These are phyloP conservation scores for Spea bombifrons DNA, from an alignment of 2,113 vertebrate species.

Conservation along the genomic window DNA sequence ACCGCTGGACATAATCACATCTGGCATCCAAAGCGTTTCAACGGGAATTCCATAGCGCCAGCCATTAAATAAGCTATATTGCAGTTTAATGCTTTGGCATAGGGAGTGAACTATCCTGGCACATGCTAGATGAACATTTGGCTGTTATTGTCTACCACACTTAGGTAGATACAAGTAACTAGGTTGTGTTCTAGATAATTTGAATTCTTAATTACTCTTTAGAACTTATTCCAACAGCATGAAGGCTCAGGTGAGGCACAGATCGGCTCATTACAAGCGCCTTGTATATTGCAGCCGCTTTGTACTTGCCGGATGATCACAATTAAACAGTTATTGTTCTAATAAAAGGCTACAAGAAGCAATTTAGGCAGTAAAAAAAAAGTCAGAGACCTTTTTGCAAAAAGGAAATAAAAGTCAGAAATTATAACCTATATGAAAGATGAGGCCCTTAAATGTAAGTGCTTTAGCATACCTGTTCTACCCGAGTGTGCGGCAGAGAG, in stretches of 20 bases:
- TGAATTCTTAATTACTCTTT: constrained; percentile 34
- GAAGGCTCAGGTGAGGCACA: constrained; percentile 8
- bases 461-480: too few species aligned
- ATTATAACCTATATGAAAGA: too few species aligned
- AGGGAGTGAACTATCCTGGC: constrained; percentile 37
- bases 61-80: constrained; percentile 29
- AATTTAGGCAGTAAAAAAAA: not conserved
- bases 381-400: not conserved
- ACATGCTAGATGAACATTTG: constrained; percentile 37
- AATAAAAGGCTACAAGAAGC: not conserved
- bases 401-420: not conserved
- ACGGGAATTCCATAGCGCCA: constrained; percentile 14
- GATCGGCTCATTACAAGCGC: not conserved
- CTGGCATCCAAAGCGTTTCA: constrained; percentile 31
- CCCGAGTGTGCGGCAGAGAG: too few species aligned
- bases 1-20: constrained; percentile 35
- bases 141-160: constrained; percentile 31
- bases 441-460: too few species aligned
- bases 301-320: not conserved
- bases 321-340: not conserved
- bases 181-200: constrained; percentile 27
- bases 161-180: constrained; percentile 30
- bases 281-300: not conserved
- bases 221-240: constrained; percentile 10
- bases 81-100: constrained; percentile 39